These are phyloP conservation scores for Branchinecta sandiegonensis DNA, from an alignment of 2,888 invertebrate genomes.

Conservation along the genomic window DNA sequence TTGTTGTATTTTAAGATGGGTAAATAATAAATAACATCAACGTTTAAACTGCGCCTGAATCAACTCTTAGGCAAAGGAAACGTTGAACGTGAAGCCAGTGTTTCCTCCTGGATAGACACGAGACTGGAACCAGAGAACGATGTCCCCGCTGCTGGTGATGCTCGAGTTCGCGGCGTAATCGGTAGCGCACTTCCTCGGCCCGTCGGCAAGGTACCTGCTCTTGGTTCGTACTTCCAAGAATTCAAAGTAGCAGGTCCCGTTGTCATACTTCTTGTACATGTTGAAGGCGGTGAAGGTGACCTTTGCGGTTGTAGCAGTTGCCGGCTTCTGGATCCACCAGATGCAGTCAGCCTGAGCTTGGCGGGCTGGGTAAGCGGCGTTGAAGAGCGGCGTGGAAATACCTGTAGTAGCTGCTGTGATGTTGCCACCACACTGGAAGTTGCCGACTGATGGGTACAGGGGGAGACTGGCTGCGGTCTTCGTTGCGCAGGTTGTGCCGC, in stretches of 20 bases:
- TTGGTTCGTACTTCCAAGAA: background rate
- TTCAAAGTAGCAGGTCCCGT: background rate
- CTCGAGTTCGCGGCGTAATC: background rate
- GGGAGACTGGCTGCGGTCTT: background rate
- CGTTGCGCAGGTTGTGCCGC: background rate
- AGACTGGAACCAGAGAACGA: slow-evolving; percentile 8
- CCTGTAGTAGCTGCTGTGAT: no score
- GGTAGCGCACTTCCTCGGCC: background rate
- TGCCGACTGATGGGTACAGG: background rate
- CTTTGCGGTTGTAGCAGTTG: no score
- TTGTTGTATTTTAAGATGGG: no score
- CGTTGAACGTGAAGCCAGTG: slow-evolving; percentile 9
- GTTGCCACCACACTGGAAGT: background rate
- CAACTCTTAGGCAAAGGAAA: background rate
- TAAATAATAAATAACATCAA: no score
- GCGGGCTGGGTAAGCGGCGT: no score
- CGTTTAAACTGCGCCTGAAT: no score
- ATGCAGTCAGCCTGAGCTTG: no score
- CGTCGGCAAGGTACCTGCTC: background rate
- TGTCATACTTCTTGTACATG: background rate
- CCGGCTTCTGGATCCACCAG: no score
- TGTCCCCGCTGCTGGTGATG: slow-evolving; percentile 11
- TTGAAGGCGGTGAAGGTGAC: no score
- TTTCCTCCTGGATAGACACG: background rate
- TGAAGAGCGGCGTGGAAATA: no score